A percentile compares a stretch with the other conserved stretches of the same genome.
These are phyloP conservation scores for Amia ocellicauda DNA, from an alignment of 2,113 vertebrate genomes.

Conservation along the genomic window DNA sequence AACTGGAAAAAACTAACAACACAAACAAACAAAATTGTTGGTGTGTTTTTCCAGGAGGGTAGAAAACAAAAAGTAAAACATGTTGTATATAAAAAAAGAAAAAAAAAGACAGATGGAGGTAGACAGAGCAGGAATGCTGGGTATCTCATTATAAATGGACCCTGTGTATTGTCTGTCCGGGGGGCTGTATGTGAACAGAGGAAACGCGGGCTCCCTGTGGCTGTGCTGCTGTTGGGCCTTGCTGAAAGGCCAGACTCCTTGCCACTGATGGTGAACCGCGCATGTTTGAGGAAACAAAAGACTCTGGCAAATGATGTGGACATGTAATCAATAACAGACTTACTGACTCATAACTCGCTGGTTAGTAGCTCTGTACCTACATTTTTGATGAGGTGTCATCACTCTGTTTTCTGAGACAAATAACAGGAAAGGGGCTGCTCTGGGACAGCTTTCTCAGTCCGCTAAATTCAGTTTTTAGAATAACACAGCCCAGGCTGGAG, in stretches of 20 bases:
- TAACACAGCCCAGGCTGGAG: too few species aligned
- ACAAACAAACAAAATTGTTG: too few species aligned
- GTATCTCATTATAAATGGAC: too few species aligned
- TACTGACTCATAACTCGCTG: slow-evolving; percentile 57
- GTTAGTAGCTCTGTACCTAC: slow-evolving; percentile 52
- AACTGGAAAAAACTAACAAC: too few species aligned
- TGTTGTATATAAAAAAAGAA: too few species aligned
- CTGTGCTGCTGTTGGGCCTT: neutral
- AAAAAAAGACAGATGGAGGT: too few species aligned
- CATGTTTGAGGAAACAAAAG: slow-evolving; percentile 40
- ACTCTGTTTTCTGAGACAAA: slow-evolving; percentile 33
- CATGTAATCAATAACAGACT: slow-evolving; percentile 61
- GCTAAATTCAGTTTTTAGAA: too few species aligned
- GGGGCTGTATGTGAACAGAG: too few species aligned
- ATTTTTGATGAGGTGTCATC: slow-evolving; percentile 48
- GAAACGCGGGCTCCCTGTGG: neutral
- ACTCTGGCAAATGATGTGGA: slow-evolving; percentile 49
- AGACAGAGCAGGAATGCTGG: too few species aligned
- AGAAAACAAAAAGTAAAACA: too few species aligned
- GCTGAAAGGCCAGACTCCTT: slow-evolving; percentile 32
- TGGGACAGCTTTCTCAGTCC: neutral
- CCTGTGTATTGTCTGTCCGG: too few species aligned
- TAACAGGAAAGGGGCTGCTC: slow-evolving; percentile 17
- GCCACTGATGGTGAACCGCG: slow-evolving; percentile 18
- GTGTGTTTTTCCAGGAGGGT: too few species aligned